Evolutionary conservation across 2,888 invertebrate genomes (phyloP), one percentile per base, ranked within the genome.

Genomic region (Agonopterix alstromeriana): DNA sequence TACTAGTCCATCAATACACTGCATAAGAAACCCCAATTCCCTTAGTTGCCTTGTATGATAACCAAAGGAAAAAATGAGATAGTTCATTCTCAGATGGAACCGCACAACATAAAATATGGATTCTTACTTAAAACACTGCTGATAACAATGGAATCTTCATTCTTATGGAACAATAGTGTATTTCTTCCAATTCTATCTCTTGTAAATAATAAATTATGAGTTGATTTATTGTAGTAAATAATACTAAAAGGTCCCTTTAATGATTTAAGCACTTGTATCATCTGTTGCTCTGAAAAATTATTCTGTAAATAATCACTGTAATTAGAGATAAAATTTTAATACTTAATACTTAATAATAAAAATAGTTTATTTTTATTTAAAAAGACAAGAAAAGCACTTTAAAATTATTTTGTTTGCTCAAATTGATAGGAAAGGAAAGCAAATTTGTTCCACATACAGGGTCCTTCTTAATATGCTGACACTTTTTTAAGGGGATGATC

Each of bases 121-220:
- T 27, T 38, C 57, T 67, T 75, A 87, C 89, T 80, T 53, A 91
- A 85, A 14, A 90, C 90, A 82, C 91, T 92, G 50, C 90, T 86
- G 35, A 92, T 67, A 47, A 90, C 62, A 48, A 89, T 60, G 11
- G 77, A 68, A 35, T 73, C 62, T 9, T 80, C 59, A 53, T 74
- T 71, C 60, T 81, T 77, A 59, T 92, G 90, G 44, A 94, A 77
- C 41, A 98, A 79, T 44, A 98, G 82, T 73, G 97, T 96, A 66
- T 95, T 93, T 58, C 98, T 90, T 38, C 98, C 98, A 70, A 96
- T 92, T 57, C 90, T 90, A 78, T 98, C 98, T 67, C 98, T 90
- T 1, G 94, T 93, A 80, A 98, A 97, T 89, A 94, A 96, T 41
- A 98, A 60, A 10, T 74, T 71, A 42, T 90, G 79, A 0, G 71